A percentile compares a stretch with the other conserved stretches of the same genome.
These are phyloP conservation scores for Telmatochromis sp. DNA, from an alignment of 2,113 vertebrate species.

Conservation along the genomic window DNA sequence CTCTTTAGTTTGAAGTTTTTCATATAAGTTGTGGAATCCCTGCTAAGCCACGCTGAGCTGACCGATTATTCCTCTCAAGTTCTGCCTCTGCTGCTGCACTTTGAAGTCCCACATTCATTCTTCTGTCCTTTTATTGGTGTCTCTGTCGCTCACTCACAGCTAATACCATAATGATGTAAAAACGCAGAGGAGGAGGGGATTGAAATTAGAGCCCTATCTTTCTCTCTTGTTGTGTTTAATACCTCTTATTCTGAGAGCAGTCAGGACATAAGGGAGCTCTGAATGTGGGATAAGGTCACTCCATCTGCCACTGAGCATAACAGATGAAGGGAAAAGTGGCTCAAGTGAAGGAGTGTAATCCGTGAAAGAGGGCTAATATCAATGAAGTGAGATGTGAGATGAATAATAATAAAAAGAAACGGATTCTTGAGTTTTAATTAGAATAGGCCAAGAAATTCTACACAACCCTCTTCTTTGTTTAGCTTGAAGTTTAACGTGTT, in stretches of 20 bases:
- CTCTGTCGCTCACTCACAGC: not conserved
- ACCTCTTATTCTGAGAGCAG: constrained; percentile 61
- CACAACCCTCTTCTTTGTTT: constrained; percentile 17
- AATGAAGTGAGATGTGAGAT: not conserved
- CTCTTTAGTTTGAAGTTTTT: not conserved
- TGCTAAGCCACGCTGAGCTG: constrained; percentile 35
- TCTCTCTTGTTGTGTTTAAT: constrained; percentile 63
- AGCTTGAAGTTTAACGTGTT: constrained; percentile 14
- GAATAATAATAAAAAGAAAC: not conserved
- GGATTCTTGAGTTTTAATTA: constrained; percentile 57
- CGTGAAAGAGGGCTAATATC: not conserved
- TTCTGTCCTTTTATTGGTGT: constrained; percentile 18
- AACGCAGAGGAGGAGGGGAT: constrained; percentile 48
- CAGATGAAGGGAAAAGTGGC: constrained; percentile 52
- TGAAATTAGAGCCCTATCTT: constrained; percentile 47
- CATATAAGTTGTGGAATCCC: not conserved
- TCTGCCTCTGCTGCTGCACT: constrained; percentile 43
- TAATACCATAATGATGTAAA: constrained; percentile 52
- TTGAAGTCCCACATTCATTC: constrained; percentile 66
- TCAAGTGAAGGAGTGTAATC: not conserved
- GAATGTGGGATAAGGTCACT: constrained; percentile 48
- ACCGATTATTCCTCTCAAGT: constrained; percentile 62
- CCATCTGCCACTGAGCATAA: constrained; percentile 44
- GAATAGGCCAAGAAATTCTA: constrained; percentile 51
- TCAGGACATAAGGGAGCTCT: constrained; percentile 39